phyloP scores from a whole-genome alignment of 2,888 invertebrate genomes.

The Agapetus fuscipes region DNA sequence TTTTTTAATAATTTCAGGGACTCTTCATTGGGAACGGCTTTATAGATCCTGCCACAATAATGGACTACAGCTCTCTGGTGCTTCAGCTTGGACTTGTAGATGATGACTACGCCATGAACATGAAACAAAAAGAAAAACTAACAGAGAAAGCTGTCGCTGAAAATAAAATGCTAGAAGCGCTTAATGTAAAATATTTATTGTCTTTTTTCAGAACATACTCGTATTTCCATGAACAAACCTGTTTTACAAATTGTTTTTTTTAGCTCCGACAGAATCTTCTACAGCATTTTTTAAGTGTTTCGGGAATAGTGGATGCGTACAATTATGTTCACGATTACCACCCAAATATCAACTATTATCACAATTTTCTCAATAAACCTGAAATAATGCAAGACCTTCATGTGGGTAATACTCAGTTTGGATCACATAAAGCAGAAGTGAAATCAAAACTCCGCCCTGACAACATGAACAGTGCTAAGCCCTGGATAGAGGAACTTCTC shows the following conservation, averaged over 20 bases:
- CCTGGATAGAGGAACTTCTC: constrained; percentile 44
- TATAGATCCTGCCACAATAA: constrained; percentile 44
- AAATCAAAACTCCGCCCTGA: constrained; percentile 42
- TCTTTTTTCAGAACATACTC: too few relatives aligned
- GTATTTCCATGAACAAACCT: too few relatives aligned
- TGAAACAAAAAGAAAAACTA: constrained; percentile 37
- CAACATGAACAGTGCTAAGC: constrained; percentile 49
- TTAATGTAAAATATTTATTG: constrained; percentile 10
- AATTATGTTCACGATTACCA: constrained; percentile 41
- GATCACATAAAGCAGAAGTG: constrained; percentile 41
- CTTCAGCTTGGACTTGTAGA: constrained; percentile 48
- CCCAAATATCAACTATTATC: too few relatives aligned
- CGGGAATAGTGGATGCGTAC: constrained; percentile 39
- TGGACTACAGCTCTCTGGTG: constrained; percentile 45
- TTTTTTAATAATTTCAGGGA: too few relatives aligned
- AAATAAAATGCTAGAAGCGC: constrained; percentile 13
- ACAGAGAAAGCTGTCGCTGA: constrained; percentile 24
- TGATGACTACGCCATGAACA: constrained; percentile 36
- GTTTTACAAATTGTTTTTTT: too few relatives aligned
- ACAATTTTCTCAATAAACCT: constrained; percentile 37
- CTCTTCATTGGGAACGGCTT: constrained; percentile 49
- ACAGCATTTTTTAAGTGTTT: constrained; percentile 35
- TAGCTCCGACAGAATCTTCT: constrained; percentile 45
- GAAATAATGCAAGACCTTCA: constrained; percentile 41
- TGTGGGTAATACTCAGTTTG: constrained; percentile 43